Evolutionary conservation across 2,888 invertebrate species (phyloP).

Genomic region (Eledone cirrhosa): DNA sequence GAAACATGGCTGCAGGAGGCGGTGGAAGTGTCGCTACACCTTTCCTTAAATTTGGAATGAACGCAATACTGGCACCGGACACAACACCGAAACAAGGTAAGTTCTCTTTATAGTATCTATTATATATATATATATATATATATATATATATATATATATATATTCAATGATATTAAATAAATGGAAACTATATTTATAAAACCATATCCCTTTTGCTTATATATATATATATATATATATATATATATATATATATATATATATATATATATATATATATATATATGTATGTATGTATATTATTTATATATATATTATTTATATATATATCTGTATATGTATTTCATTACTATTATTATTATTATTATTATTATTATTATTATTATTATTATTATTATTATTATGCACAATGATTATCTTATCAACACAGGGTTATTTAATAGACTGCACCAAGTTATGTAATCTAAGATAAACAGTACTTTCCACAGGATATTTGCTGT

Average conservation of each 20-base stretch:
- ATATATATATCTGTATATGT: slow-evolving; percentile 8
- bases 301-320: no score
- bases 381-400: no score
- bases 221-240: no score
- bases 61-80: slow-evolving; percentile 59
- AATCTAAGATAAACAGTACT: no score
- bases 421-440: no score
- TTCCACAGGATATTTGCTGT: no score
- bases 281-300: neutral
- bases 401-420: no score
- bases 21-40: slow-evolving; percentile 45
- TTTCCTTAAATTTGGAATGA: slow-evolving; percentile 61
- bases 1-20: neutral
- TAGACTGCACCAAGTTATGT: no score
- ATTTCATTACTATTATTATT: neutral
- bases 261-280: slow-evolving; percentile 6
- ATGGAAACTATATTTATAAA: neutral
- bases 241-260: slow-evolving; percentile 6
- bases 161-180: neutral
- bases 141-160: neutral
- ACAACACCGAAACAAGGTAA: slow-evolving; percentile 45
- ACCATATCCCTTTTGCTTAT: neutral
- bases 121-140: neutral
- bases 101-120: slow-evolving; percentile 19
- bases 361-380: neutral